Conservation (phyloP, 2,113 vertebrate genomes). For the Isichthys henryi region DNA sequence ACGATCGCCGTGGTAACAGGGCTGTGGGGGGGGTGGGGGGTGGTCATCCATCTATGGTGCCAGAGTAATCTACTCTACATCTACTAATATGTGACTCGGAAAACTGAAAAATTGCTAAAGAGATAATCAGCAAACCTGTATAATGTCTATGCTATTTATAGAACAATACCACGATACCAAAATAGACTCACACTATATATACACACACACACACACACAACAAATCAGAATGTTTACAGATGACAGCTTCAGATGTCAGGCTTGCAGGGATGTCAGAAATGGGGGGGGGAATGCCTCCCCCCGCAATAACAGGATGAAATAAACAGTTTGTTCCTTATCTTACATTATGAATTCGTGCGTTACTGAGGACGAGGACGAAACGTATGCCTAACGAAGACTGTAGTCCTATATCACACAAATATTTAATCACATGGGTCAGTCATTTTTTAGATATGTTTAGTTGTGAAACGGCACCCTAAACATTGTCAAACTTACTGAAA, state of each 20-base stretch:
- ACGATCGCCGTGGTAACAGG: constrained; percentile 78
- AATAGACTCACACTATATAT: background rate
- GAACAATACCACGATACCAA: background rate
- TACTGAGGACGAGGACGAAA: background rate
- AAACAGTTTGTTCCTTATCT: no score
- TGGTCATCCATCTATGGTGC: background rate
- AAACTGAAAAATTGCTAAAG: background rate
- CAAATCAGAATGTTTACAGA: background rate
- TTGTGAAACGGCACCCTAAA: no score
- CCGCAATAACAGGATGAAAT: background rate
- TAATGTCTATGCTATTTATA: background rate
- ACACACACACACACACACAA: background rate
- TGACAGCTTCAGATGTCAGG: background rate
- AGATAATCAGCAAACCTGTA: background rate
- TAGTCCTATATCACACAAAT: background rate
- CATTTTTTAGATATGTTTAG: no score
- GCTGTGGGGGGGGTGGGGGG: constrained; percentile 33
- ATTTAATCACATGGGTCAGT: no score
- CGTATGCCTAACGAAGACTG: background rate
- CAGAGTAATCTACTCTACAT: background rate
- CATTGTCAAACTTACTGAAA: no score
- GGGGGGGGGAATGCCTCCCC: background rate
- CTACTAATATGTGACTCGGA: background rate
- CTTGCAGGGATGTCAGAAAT: background rate
- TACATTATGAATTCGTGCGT: background rate